Evolutionary conservation across 2,113 vertebrate genomes (phyloP).

Genomic region (Monopterus albus): DNA sequence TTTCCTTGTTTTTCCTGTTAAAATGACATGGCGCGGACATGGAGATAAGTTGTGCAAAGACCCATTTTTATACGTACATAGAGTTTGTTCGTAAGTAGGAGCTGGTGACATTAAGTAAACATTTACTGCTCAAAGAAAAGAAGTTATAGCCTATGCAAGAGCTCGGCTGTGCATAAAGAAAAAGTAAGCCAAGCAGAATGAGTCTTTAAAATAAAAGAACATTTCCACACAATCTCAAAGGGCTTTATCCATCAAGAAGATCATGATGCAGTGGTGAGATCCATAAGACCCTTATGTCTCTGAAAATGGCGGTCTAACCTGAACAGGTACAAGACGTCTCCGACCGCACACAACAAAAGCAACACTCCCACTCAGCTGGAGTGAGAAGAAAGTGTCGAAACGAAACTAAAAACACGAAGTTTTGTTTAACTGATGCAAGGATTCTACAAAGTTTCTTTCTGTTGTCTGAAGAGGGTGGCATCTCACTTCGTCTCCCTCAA

Average conservation of each 20-base stretch:
- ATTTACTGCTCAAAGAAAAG: slow-evolving; percentile 67
- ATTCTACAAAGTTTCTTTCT: slow-evolving; percentile 32
- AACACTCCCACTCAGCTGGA: slow-evolving; percentile 6
- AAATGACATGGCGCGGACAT: slow-evolving; percentile 81
- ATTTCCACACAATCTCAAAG: slow-evolving; percentile 63
- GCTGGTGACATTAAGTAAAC: slow-evolving; percentile 74
- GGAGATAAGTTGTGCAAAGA: slow-evolving; percentile 84
- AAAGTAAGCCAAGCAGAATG: slow-evolving; percentile 42
- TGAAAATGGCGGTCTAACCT: slow-evolving; percentile 14
- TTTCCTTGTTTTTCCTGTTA: slow-evolving; percentile 70
- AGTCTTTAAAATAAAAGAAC: slow-evolving; percentile 39
- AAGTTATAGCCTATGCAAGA: slow-evolving; percentile 59
- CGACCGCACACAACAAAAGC: slow-evolving; percentile 42
- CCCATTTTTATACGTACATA: slow-evolving; percentile 81
- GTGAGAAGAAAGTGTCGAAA: slow-evolving; percentile 1
- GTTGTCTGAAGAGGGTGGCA: not conserved
- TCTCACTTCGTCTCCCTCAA: slow-evolving; percentile 5
- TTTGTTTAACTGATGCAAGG: slow-evolving; percentile 29
- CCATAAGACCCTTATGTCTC: not conserved
- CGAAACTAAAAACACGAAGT: slow-evolving; percentile 9
- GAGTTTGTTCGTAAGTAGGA: slow-evolving; percentile 69
- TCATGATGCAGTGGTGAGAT: slow-evolving; percentile 12
- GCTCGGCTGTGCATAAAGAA: slow-evolving; percentile 59
- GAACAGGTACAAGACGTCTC: slow-evolving; percentile 60
- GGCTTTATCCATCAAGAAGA: slow-evolving; percentile 25